A percentile compares a stretch with the other conserved stretches of the same genome.
These are phyloP conservation scores for Drosophila dunni DNA, from an alignment of 1,140 invertebrate genomes.

Conservation along the genomic window DNA sequence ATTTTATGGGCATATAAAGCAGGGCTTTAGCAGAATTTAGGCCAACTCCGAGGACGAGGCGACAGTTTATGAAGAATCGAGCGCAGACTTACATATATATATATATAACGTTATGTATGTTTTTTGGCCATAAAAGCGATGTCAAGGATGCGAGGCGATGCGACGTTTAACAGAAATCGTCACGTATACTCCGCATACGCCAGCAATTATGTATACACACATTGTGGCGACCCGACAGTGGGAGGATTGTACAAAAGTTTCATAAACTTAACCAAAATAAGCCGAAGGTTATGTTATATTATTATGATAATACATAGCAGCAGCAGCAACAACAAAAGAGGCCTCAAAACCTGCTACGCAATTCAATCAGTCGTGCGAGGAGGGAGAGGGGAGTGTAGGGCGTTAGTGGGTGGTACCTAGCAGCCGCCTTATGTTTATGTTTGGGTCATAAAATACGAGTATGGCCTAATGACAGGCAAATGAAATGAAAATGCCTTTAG, in stretches of 20 bases:
- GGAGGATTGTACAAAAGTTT: conserved; percentile 13
- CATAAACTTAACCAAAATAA: conserved; percentile 60
- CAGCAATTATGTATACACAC: conserved; percentile 63
- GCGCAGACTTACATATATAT: conserved; percentile 30
- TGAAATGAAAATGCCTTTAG: conserved; percentile 30
- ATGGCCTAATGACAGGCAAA: conserved; percentile 33
- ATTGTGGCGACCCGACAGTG: background rate
- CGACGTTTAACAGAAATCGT: conserved; percentile 54
- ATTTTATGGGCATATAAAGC: conserved; percentile 53
- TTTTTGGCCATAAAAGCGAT: conserved; percentile 31
- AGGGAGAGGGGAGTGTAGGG: conserved; percentile 1
- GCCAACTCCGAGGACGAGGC: conserved; percentile 33
- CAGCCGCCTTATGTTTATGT: conserved; percentile 20
- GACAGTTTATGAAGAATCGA: conserved; percentile 38
- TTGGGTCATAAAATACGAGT: conserved; percentile 26
- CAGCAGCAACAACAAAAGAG: conserved; percentile 17
- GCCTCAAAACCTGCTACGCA: conserved; percentile 44
- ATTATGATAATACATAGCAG: conserved; percentile 32
- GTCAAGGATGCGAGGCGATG: conserved; percentile 70
- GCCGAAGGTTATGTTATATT: conserved; percentile 55
- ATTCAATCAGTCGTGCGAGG: conserved; percentile 58
- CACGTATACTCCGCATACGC: conserved; percentile 76
- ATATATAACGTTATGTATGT: background rate
- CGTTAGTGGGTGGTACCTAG: conserved; percentile 11
- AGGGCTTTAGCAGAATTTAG: conserved; percentile 57